These are phyloP conservation scores for Meteorus colon DNA, from an alignment of 2,888 invertebrate genomes.

Conservation along the genomic window DNA sequence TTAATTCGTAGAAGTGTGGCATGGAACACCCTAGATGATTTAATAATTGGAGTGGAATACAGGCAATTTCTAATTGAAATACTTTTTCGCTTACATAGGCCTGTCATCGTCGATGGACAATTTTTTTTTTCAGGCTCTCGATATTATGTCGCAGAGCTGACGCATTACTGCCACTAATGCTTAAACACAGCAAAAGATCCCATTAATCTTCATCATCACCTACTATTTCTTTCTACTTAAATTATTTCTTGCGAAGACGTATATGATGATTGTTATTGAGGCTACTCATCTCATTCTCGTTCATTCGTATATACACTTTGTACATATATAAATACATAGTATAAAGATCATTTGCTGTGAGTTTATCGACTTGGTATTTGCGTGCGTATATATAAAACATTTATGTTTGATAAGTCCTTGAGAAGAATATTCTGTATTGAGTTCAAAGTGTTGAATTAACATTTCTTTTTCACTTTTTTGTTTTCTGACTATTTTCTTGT, in stretches of 20 bases:
- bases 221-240: slow-evolving; percentile 59
- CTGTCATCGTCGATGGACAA: background rate
- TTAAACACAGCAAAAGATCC: slow-evolving; percentile 47
- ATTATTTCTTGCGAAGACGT: slow-evolving; percentile 32
- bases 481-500: background rate
- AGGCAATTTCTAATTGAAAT: slow-evolving; percentile 10
- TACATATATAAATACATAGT: slow-evolving; percentile 8
- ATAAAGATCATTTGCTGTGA: background rate
- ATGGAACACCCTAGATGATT: background rate
- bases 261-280: slow-evolving; percentile 35
- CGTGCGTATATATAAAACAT: background rate
- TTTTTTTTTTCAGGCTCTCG: background rate
- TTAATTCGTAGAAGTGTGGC: slow-evolving; percentile 2
- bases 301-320: slow-evolving; percentile 9
- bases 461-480: background rate
- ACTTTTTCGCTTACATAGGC: slow-evolving; percentile 9
- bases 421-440: background rate
- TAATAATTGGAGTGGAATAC: slow-evolving; percentile 12
- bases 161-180: slow-evolving; percentile 5
- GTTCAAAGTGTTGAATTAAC: slow-evolving; percentile 3
- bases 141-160: slow-evolving; percentile 16
- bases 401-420: background rate
- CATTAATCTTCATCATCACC: slow-evolving; percentile 63
- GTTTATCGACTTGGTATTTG: slow-evolving; percentile 15
- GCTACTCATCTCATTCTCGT: slow-evolving; percentile 35